Conservation (phyloP, 2,888 invertebrate genomes). For the Luperina nickerlii region DNA sequence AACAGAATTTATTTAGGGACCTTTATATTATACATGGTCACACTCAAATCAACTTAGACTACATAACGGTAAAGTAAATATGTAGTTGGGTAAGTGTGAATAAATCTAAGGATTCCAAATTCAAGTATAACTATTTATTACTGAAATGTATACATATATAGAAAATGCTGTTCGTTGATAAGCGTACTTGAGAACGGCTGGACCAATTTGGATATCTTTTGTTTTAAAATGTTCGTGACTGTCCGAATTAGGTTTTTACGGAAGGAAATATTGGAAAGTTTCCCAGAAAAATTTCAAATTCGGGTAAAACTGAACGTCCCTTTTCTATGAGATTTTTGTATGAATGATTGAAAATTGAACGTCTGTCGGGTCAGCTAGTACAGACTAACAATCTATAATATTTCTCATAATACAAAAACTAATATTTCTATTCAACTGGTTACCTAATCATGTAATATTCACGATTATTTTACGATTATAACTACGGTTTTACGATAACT, state of each 20-base stretch:
- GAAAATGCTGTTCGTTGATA: not conserved
- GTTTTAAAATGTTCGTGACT: not conserved
- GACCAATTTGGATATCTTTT: not conserved
- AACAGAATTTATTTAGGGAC: not conserved
- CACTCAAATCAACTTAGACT: not conserved
- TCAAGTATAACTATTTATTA: not conserved
- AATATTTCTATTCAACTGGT: constrained; percentile 23
- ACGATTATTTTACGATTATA: constrained; percentile 37
- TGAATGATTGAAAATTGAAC: not conserved
- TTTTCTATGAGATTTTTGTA: not conserved
- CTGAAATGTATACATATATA: not conserved
- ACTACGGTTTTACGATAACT: constrained; percentile 35
- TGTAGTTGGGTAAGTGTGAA: not conserved
- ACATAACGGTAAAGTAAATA: not conserved
- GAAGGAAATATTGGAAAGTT: not conserved
- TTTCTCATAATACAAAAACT: constrained; percentile 1
- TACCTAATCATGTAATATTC: constrained; percentile 14
- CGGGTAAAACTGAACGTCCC: not conserved
- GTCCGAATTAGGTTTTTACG: not conserved
- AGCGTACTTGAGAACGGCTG: not conserved
- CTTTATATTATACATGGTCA: not conserved
- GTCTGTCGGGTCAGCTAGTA: not conserved
- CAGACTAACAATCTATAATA: not conserved
- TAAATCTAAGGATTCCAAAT: not conserved
- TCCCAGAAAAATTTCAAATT: not conserved